Percentiles rank a stretch among this genome's conserved stretches.
Conservation (phyloP, 2,888 invertebrate species). For the Xanthia togata region DNA sequence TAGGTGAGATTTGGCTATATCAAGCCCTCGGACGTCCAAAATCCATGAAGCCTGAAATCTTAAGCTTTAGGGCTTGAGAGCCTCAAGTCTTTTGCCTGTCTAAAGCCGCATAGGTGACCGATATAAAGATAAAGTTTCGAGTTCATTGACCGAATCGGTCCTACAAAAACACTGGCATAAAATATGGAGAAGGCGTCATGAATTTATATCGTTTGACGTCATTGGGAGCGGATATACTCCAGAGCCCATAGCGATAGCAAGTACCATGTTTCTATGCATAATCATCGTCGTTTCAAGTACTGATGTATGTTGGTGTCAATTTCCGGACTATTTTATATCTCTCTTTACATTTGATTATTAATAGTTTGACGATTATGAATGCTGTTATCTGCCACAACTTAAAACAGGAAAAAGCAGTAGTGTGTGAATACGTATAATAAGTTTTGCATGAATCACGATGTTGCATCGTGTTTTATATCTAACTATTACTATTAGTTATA, state of each 20-base stretch:
- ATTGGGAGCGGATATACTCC: conserved; percentile 39
- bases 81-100: not conserved
- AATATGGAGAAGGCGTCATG: not conserved
- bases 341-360: not conserved
- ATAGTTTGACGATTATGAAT: not conserved
- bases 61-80: not conserved
- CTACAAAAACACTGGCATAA: conserved; percentile 18
- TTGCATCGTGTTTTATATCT: not conserved
- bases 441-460: not conserved
- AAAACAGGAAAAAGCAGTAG: not conserved
- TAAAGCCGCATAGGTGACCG: not conserved
- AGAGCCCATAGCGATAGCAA: conserved; percentile 22
- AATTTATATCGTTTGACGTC: conserved; percentile 40
- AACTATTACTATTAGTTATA: conserved; percentile 3
- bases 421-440: not conserved
- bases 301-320: no score
- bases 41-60: not conserved
- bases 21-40: no score
- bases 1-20: not conserved
- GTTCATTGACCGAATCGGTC: conserved; percentile 14
- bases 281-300: not conserved
- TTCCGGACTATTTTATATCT: not conserved
- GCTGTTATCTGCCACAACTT: not conserved
- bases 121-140: not conserved
- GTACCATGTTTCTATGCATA: not conserved